A percentile compares a stretch with the other conserved stretches of the same genome.
These are phyloP conservation scores for Leptopilina boulardi DNA, from an alignment of 1,140 invertebrate species.

Conservation along the genomic window DNA sequence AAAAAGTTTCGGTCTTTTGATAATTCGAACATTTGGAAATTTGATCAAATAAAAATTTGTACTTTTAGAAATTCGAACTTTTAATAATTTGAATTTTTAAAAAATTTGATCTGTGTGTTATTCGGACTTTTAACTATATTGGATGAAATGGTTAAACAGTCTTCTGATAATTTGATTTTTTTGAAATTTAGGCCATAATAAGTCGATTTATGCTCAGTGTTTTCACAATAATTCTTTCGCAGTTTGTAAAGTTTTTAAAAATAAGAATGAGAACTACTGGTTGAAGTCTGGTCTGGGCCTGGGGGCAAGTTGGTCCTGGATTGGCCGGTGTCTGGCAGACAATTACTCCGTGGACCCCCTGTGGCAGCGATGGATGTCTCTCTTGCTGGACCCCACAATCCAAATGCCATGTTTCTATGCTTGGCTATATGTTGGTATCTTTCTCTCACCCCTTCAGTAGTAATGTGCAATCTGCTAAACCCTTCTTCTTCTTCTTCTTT, in stretches of 20 bases:
- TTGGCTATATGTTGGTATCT: conserved; percentile 28
- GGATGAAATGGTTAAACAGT: too few species aligned
- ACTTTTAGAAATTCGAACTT: too few species aligned
- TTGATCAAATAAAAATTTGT: too few species aligned
- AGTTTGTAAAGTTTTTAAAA: neutral
- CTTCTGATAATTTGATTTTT: too few species aligned
- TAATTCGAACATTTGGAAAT: too few species aligned
- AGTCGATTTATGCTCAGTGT: too few species aligned
- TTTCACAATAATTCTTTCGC: neutral
- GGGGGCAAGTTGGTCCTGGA: conserved; percentile 50
- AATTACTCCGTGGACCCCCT: conserved; percentile 70
- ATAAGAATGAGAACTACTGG: conserved; percentile 60
- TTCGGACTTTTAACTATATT: too few species aligned
- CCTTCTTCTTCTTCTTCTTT: neutral
- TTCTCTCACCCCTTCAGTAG: conserved; percentile 32
- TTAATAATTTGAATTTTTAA: too few species aligned
- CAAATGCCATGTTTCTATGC: conserved; percentile 54
- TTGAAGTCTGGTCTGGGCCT: conserved; percentile 62
- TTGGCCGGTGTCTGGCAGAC: conserved; percentile 67
- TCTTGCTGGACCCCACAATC: conserved; percentile 58
- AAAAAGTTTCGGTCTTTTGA: too few species aligned
- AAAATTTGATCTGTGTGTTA: too few species aligned
- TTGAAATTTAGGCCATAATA: too few species aligned
- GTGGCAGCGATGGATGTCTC: conserved; percentile 71
- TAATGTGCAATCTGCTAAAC: conserved; percentile 35